Evolutionary conservation across 1,140 invertebrate species (phyloP), one percentile per base, ranked within the genome.

Genomic region (Charaxes varanes): DNA sequence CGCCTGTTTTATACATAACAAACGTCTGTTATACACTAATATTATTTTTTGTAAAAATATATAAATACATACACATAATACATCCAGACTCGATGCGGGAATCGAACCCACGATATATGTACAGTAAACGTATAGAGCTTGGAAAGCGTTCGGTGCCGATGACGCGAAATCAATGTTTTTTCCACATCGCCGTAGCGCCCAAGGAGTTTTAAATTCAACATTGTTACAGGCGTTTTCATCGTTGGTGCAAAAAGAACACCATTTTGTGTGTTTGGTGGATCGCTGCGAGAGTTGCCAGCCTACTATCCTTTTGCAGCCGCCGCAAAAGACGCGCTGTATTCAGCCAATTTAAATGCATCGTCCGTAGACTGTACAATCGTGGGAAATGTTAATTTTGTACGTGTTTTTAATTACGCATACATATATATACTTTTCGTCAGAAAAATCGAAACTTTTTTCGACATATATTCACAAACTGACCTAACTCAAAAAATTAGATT

Each of bases 381-480:
- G n/a, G 74, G 72, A 38, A 79, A 82, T 47, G 60, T 71, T 18
- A 61, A 79, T 40, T 82, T 66, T 63, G 78, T 82, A 63, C 42
- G 70, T 77, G 33, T 23, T 5, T 13, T 2, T 6, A 12, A 12
- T 12, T n/a, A n/a, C n/a, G n/a, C n/a, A n/a, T n/a, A n/a, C n/a
- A n/a, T n/a, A n/a, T n/a, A n/a, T n/a, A n/a, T n/a, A n/a, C n/a
- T n/a, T n/a, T n/a, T n/a, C n/a, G n/a, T n/a, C n/a, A n/a, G n/a
- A n/a, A n/a, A n/a, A n/a, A n/a, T n/a, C n/a, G n/a, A n/a, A n/a
- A n/a, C n/a, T n/a, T n/a, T n/a, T n/a, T n/a, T n/a, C n/a, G n/a
- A n/a, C n/a, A n/a, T n/a, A n/a, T n/a, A n/a, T n/a, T n/a, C n/a
- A n/a, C n/a, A n/a, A n/a, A n/a, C n/a, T n/a, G n/a, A n/a, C n/a